Base-by-base conservation (phyloP, 2,797 vertebrate genomes). In the Acanthurus lineatus region DNA sequence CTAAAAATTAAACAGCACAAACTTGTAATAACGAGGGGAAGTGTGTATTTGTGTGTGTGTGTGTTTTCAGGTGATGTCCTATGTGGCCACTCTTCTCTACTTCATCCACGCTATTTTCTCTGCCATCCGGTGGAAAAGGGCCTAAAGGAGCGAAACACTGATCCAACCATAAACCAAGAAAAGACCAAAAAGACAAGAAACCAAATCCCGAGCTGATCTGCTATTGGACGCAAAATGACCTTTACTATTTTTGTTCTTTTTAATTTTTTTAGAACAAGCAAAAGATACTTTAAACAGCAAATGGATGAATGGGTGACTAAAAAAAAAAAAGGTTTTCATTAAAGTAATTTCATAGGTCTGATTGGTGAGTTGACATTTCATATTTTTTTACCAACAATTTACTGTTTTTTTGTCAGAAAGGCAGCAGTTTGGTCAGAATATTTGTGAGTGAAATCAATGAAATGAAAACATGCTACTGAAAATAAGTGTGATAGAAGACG, bases 31-130 rank as follows among this genome's bases (percentile, higher is more conserved):
- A 65, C 3, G 19, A 48, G 47, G 40, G 20, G n/a, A n/a, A 12
- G 8, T 22, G 58, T 15, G 14, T 22, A 11, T 20, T 2, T 49
- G 19, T 68, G 38, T 70, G 9, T 53, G 8, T 53, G 0, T 61
- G 1, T 77, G 48, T 73, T 70, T 80, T 20, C 66, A 95, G 94
- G 94, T 95, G 62, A 94, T 95, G 93, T 93, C 92, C 10, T 89
- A 70, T 1, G 0, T 90, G 20, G 88, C 91, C 69, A 94, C 93
- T 6, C 86, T 95, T 20, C 81, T 94, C 63, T 95, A 96, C 88
- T 91, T 93, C 73, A 5, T 95, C 12, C 94, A 95, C 1, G 60
- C 93, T 69, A 84, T 95, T 77, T 90, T 95, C 78, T 95, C 94
- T 2, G 91, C 88, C 48, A 86, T 91, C 28, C 82, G 94, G 78